These are phyloP conservation scores for Dicranocentrus wangi DNA, from an alignment of 2,888 invertebrate species.

Conservation along the genomic window DNA sequence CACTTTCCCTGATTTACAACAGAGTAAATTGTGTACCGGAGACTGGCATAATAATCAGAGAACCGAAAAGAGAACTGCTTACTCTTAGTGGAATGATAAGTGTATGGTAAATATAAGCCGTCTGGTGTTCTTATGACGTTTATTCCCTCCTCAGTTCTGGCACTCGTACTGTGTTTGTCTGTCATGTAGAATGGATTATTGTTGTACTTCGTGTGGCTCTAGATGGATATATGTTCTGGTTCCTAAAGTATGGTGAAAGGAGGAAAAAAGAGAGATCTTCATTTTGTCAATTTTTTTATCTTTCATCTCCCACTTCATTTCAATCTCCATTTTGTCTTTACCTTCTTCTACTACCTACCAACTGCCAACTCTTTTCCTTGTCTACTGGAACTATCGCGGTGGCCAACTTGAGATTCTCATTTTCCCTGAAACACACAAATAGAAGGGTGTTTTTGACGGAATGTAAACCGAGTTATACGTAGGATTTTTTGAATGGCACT, in stretches of 20 bases:
- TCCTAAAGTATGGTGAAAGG: background rate
- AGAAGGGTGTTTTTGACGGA: constrained; percentile 4
- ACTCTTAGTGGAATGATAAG: background rate
- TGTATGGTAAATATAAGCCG: constrained; percentile 16
- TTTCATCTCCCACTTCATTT: constrained; percentile 1
- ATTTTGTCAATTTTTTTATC: constrained; percentile 23
- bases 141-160: background rate
- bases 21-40: too few species aligned
- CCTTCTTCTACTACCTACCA: background rate
- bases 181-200: constrained; percentile 11
- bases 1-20: constrained; percentile 24
- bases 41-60: background rate
- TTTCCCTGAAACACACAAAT: constrained; percentile 5
- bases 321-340: background rate
- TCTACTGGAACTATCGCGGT: too few species aligned
- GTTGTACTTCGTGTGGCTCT: background rate
- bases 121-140: constrained; percentile 11
- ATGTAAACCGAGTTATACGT: background rate
- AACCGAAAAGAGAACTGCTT: background rate
- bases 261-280: constrained; percentile 11
- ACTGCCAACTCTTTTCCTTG: background rate
- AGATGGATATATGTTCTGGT: background rate
- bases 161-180: background rate
- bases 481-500: background rate
- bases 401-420: background rate